Conservation (phyloP, 2,888 invertebrate species). For the Odontothrips loti region DNA sequence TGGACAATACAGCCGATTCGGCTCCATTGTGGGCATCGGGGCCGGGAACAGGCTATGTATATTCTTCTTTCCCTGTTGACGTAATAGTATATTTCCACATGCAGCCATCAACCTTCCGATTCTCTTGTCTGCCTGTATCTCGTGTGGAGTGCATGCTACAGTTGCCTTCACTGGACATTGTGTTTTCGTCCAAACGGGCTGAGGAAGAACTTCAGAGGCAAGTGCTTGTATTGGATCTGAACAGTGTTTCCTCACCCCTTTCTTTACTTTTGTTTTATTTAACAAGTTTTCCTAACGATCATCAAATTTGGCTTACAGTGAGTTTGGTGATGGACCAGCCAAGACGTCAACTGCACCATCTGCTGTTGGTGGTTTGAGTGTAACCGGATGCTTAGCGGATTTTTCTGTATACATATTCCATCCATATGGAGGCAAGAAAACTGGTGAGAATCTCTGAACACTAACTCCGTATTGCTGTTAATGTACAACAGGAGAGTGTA, state of each 20-base stretch:
- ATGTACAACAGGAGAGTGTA: conserved; percentile 17
- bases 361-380: conserved; percentile 80
- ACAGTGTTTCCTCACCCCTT: background rate
- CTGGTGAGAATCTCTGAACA: conserved; percentile 48
- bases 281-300: background rate
- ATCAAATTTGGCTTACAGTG: conserved; percentile 45
- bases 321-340: conserved; percentile 50
- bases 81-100: conserved; percentile 98
- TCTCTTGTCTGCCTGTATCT: conserved; percentile 92
- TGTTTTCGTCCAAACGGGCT: conserved; percentile 89
- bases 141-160: conserved; percentile 93
- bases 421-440: conserved; percentile 91
- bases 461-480: conserved; percentile 22
- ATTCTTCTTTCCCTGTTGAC: conserved; percentile 95
- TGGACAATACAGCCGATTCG: conserved; percentile 38
- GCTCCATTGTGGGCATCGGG: conserved; percentile 37
- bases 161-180: conserved; percentile 93
- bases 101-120: conserved; percentile 94
- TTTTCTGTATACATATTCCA: conserved; percentile 98
- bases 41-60: conserved; percentile 72
- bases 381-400: conserved; percentile 93
- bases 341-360: conserved; percentile 51
- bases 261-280: background rate
- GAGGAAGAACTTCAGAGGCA: conserved; percentile 60
- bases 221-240: conserved; percentile 28